A percentile compares a stretch with the other conserved stretches of the same genome.
Conservation (phyloP, 1,140 invertebrate species). For the Calliphora vicina region DNA sequence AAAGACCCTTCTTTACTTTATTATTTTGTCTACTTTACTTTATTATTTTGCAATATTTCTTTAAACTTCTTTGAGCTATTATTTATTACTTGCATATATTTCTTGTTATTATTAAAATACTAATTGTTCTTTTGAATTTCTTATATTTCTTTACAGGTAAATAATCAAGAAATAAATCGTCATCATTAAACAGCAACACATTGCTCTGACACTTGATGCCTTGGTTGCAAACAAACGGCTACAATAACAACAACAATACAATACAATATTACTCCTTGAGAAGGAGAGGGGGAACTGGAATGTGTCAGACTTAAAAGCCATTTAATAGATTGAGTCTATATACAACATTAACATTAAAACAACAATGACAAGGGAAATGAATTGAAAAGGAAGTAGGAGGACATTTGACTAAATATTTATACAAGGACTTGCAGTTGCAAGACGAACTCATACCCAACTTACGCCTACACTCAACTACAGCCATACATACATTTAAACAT, state of each 20-base stretch:
- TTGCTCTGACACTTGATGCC: not conserved
- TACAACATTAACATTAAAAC: not conserved
- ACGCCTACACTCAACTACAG: not conserved
- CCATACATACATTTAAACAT: not conserved
- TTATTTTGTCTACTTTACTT: too few relatives aligned
- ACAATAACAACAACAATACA: not conserved
- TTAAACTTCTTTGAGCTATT: too few relatives aligned
- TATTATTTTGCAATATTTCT: too few relatives aligned
- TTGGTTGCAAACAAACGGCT: too few relatives aligned
- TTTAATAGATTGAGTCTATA: slow-evolving; percentile 11
- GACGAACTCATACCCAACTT: not conserved
- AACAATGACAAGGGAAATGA: not conserved
- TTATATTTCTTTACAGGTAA: slow-evolving; percentile 17
- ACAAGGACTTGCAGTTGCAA: not conserved
- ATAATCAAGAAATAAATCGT: not conserved
- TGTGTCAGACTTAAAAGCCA: slow-evolving; percentile 8
- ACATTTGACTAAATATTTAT: slow-evolving; percentile 7
- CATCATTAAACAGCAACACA: slow-evolving; percentile 6
- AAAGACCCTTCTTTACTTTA: too few relatives aligned
- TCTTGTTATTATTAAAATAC: not conserved
- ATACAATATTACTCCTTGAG: not conserved
- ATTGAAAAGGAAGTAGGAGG: not conserved
- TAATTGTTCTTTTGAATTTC: slow-evolving; percentile 7
- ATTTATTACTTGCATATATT: too few relatives aligned
- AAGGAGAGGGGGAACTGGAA: not conserved